Evolutionary conservation across 2,797 vertebrate species (phyloP), one percentile per base, ranked within the genome.

Genomic region (Etheostoma nigrum): DNA sequence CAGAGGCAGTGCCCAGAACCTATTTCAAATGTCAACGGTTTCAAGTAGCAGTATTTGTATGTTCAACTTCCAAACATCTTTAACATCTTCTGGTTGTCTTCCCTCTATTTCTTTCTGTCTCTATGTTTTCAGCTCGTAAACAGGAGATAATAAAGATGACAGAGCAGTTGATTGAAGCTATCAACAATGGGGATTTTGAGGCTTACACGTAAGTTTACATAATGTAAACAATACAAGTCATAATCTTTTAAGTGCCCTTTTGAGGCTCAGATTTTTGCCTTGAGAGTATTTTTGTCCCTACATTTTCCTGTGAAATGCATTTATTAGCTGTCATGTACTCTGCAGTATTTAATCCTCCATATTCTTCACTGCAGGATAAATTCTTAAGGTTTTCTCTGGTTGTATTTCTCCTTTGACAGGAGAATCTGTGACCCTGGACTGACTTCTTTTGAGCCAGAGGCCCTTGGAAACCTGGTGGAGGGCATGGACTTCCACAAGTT

Each of bases 401-500:
- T 60, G 5, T 64, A 5, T 70, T 70, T 70, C 7, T 79, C 27
- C 12, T 78, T 15, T 77, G 83, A 63, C 92, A 99, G 98, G 95
- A 99, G 98, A 94, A 99, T 99, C 92, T 99, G 98, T 92, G 98
- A 99, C 92, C 98, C 98, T 63, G 97, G 98, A 71, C 95, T 99
- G 90, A 99, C 98, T 68, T 99, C 98, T 16, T 99, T 99, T 95
- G 98, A 99, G 91, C 98, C 98, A 1, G 98, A 99, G 91, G 98
- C 98, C 64, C 95, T 99, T 30, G 98, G 98, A 66, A 99, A 99
- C 94, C 95, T 99, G 74, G 98, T 99, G 84, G 98, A 99, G 90
- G 98, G 98, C 77, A 99, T 99, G 98, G 98, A 99, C 93, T 99
- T 99, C 82, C 98, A 99, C 94, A 99, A 99, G 92, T 99, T 99